Base-by-base conservation (phyloP, 2,797 vertebrate species). In the Chromobotia macracanthus region DNA sequence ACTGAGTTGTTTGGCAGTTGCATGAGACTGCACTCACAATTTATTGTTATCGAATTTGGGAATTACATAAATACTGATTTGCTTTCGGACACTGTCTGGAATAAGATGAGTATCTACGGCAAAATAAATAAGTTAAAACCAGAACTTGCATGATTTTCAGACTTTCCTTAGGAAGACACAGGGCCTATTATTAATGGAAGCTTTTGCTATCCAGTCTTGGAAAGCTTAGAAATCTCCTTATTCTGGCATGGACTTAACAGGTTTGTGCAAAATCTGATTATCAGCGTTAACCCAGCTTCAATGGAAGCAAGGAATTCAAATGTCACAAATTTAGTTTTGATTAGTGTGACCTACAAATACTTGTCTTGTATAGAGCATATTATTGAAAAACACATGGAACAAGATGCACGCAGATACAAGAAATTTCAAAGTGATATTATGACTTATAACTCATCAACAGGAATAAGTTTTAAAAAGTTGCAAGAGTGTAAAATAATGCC, bases 61-160 rank as follows among this genome's bases (percentile, higher is more conserved):
- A 5, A 66, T 75, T 28, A 55, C 50, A 23, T 6, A n/a, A 73
- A 50, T 8, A 31, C 31, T 31, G 31, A 31, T 31, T 31, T 5
- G 2, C 31, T 31, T 31, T 38, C 35, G 8, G 31, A 38, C 35
- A 38, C 3, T 38, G 35, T 7, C 6, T 51, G 55, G 25, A 55
- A 77, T 60, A n/a, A 69, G 55, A 77, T 60, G 25, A 70, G 55
- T 60, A 35, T 58, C 66, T 69, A 66, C 25, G 31, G 18, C 10
- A 53, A 38, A 51, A 56, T 70, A 77, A 51, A 61, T 78, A 78
- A 70, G 70, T 51, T 78, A 69, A 41, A 35, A 61, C n/a, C 75
- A 77, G 75, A 77, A 77, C n/a, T 28, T 38, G 18, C 3, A 50
- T 61, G 31, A 18, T 60, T 77, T 77, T 50, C 1, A 21, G 63